phyloP scores from a whole-genome alignment of 2,888 invertebrate species.

The Calliopum simillimum region DNA sequence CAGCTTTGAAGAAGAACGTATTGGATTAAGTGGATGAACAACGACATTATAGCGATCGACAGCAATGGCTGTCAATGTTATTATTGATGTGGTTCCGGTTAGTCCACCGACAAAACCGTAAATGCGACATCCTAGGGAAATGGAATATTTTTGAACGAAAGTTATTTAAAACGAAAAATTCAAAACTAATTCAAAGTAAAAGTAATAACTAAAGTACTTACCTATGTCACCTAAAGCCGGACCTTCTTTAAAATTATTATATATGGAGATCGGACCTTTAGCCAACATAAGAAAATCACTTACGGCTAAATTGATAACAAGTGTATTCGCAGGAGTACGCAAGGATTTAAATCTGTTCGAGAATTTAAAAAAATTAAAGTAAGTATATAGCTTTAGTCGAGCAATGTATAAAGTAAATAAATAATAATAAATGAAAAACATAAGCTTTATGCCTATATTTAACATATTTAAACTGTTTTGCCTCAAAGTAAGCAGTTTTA shows the following conservation, averaged over 20 bases:
- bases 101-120: constrained; percentile 86
- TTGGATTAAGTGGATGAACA: constrained; percentile 79
- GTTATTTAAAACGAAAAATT: not conserved
- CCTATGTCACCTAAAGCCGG: constrained; percentile 80
- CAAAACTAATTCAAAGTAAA: not conserved
- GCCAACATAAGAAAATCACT: constrained; percentile 80
- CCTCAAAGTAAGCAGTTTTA: too few species aligned
- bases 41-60: constrained; percentile 86
- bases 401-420: not conserved
- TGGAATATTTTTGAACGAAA: constrained; percentile 14
- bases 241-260: constrained; percentile 79
- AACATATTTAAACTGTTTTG: too few species aligned
- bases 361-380: constrained; percentile 53
- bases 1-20: constrained; percentile 73
- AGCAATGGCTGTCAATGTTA: constrained; percentile 83
- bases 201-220: constrained; percentile 65
- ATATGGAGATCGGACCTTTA: constrained; percentile 80
- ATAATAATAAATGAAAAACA: constrained; percentile 7
- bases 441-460: not conserved
- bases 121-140: constrained; percentile 76
- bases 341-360: constrained; percentile 74
- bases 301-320: constrained; percentile 80
- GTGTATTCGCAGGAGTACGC: constrained; percentile 79
- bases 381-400: not conserved
- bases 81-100: constrained; percentile 84